Evolutionary conservation across 2,888 invertebrate species (phyloP).

Genomic region (Drosophila longiperda): DNA sequence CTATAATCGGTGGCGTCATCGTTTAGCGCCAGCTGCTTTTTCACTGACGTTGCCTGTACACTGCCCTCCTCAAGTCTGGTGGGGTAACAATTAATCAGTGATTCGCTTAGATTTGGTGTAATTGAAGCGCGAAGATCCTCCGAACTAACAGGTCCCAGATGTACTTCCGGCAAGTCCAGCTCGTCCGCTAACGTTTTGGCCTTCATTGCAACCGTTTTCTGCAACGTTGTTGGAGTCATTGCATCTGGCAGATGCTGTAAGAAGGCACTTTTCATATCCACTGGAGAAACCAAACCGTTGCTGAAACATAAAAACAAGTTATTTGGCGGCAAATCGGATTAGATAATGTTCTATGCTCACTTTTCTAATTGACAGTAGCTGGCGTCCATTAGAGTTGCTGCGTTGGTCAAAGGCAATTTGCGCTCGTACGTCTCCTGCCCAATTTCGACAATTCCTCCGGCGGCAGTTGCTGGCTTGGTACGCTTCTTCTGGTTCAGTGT

Average conservation of each 20-base stretch:
- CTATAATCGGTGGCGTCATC: conserved; percentile 44
- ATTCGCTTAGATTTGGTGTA: conserved; percentile 26
- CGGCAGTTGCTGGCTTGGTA: conserved; percentile 15
- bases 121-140: conserved; percentile 62
- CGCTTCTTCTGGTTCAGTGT: conserved; percentile 50
- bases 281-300: conserved; percentile 64
- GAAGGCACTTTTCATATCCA: conserved; percentile 67
- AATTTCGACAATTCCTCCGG: conserved; percentile 83
- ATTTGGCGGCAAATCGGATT: neutral
- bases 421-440: conserved; percentile 73
- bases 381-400: conserved; percentile 85
- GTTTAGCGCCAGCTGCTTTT: conserved; percentile 53
- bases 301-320: conserved; percentile 19
- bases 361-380: conserved; percentile 83
- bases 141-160: conserved; percentile 69
- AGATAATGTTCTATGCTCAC: conserved; percentile 32
- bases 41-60: conserved; percentile 78
- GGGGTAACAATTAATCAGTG: conserved; percentile 62
- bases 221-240: conserved; percentile 88
- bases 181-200: conserved; percentile 87
- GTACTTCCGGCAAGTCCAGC: conserved; percentile 77
- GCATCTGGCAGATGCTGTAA: conserved; percentile 85
- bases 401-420: conserved; percentile 66
- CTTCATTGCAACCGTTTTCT: conserved; percentile 90
- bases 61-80: conserved; percentile 69